Base-by-base conservation (phyloP, 2,888 invertebrate species). In the Melanophora roralis region DNA sequence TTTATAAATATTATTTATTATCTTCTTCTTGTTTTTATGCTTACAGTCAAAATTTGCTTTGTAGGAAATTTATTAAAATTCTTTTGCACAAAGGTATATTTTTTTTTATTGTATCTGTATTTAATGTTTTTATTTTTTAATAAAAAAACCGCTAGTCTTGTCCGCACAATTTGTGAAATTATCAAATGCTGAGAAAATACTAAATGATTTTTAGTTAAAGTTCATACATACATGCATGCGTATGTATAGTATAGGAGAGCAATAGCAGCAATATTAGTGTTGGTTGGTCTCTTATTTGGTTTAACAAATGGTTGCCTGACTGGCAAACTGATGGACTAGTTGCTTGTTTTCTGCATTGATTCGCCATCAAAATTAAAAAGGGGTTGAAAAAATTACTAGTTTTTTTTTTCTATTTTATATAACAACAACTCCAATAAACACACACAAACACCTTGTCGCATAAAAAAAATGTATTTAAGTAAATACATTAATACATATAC, bases 111-210 rank as follows among this genome's bases (percentile, higher is more conserved):
- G 7, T 43, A 19, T 21, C 19, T 45, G 19, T 21, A 19, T 45
- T 45, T 21, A 45, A 47, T 9, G 40, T 40, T 2, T 5, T 53
- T 43, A 23, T 75, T 59, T 40, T 69, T 60, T 43, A 49, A 53
- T 27, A 14, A 32, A 40, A 51, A 67, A 67, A 40, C 59, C 60
- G 53, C 59, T 40, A n/a, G 3, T 27, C 67, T 67, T 45, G 27
- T 62, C 60, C 76, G 45, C 53, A 40, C 45, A 40, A 68, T 69
- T 27, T 68, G 68, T 76, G 67, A 76, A 72, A 62, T 73, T 73
- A 72, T 73, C 80, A 80, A 80, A 72, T 80, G 80, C 76, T 69
- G 72, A 76, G 72, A 76, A 76, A 51, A 76, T 64, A 80, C 80
- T 80, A 57, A 80, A 68, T 57, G 72, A 72, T 68, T 72, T 76